Conservation (phyloP, 1,140 invertebrate genomes). For the Stenopsyche tienmushanensis region DNA sequence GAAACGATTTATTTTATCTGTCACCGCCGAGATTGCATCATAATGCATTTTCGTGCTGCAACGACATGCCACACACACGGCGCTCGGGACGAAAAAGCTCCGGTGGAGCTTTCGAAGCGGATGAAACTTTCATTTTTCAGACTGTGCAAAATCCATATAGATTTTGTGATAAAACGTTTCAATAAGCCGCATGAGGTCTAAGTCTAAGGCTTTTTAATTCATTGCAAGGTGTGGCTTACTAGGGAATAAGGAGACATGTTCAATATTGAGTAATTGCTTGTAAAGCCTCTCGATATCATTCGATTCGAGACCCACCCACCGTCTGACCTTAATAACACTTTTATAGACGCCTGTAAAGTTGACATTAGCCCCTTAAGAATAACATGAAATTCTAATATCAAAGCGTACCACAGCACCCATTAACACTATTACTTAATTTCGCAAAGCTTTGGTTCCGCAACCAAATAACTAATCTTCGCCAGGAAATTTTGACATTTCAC, state of each 20-base stretch:
- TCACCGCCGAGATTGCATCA: slow-evolving; percentile 1
- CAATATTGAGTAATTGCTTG: not conserved
- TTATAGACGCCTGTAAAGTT: too few species aligned
- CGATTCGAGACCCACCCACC: not conserved
- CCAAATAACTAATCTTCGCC: too few species aligned
- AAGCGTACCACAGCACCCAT: too few species aligned
- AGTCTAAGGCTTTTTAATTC: not conserved
- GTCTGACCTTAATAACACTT: not conserved
- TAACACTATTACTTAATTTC: too few species aligned
- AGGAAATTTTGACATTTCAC: too few species aligned
- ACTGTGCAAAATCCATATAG: not conserved
- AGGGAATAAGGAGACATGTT: not conserved
- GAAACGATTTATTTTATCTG: not conserved
- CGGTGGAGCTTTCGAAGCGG: too few species aligned
- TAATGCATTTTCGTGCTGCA: not conserved
- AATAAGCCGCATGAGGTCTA: slow-evolving; percentile 7
- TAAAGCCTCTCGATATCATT: not conserved
- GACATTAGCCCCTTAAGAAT: too few species aligned
- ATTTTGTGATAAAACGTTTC: slow-evolving; percentile 5
- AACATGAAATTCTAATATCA: too few species aligned
- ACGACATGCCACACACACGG: not conserved
- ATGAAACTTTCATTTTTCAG: slow-evolving; percentile 3
- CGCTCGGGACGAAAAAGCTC: not conserved
- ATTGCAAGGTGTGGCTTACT: slow-evolving; percentile 8
- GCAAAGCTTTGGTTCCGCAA: too few species aligned